phyloP scores from a whole-genome alignment of 1,140 invertebrate genomes.

The Drosophila malerkotliana region DNA sequence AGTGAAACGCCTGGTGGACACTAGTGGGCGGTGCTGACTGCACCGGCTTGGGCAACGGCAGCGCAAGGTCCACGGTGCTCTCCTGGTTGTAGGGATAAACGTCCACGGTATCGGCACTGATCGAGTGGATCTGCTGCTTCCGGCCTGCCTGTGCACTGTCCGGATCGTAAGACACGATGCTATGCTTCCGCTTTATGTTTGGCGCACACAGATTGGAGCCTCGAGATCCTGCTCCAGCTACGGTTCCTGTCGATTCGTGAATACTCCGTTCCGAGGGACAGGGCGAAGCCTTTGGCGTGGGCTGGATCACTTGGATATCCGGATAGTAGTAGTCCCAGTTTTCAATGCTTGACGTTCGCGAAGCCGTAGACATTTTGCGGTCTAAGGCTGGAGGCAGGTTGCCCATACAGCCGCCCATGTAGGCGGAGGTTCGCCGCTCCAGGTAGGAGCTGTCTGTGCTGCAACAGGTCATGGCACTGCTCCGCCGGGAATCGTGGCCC shows the following conservation, averaged over 20 bases:
- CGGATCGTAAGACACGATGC: conserved; percentile 81
- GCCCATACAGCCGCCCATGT: conserved; percentile 88
- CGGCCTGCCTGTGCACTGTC: conserved; percentile 75
- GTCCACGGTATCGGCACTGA: conserved; percentile 79
- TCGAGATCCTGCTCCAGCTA: neutral
- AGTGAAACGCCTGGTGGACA: conserved; percentile 59
- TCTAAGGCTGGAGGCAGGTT: conserved; percentile 84
- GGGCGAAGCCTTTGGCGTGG: conserved; percentile 92
- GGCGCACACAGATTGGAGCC: conserved; percentile 43
- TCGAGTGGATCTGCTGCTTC: conserved; percentile 82
- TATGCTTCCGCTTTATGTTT: conserved; percentile 74
- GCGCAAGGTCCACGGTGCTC: conserved; percentile 39
- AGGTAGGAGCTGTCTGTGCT: conserved; percentile 92
- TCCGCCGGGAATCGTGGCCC: conserved; percentile 86
- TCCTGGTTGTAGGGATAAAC: conserved; percentile 78
- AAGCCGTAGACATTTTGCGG: conserved; percentile 74
- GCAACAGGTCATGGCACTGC: conserved; percentile 92
- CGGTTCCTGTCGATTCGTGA: conserved; percentile 48
- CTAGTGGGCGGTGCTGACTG: conserved; percentile 61
- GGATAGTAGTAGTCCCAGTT: conserved; percentile 88
- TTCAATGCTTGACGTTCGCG: conserved; percentile 84
- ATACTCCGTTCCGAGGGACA: conserved; percentile 88
- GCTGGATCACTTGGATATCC: conserved; percentile 90
- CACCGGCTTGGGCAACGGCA: conserved; percentile 56
- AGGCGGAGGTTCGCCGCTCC: conserved; percentile 90